phyloP scores from a whole-genome alignment of 2,797 vertebrate genomes.

The Tamandua tetradactyla region DNA sequence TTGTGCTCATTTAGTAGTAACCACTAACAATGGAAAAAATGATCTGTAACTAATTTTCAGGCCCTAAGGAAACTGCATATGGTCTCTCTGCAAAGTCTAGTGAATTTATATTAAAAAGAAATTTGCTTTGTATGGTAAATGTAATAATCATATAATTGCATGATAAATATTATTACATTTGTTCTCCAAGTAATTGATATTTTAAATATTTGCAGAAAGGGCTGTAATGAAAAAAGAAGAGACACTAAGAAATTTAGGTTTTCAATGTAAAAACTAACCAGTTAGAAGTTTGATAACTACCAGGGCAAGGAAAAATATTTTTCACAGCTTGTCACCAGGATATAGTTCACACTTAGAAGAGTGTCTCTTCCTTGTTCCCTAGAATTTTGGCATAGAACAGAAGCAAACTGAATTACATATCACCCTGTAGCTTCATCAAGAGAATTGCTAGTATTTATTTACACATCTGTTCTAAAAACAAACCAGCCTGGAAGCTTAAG shows the following conservation, averaged over 20 bases:
- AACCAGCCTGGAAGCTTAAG: background rate
- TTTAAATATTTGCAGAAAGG: constrained; percentile 26
- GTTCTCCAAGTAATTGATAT: constrained; percentile 7
- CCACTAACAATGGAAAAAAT: background rate
- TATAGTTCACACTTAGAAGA: background rate
- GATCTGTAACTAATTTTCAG: background rate
- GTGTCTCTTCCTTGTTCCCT: background rate
- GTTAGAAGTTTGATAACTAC: background rate
- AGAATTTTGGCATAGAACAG: background rate
- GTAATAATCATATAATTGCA: constrained; percentile 44
- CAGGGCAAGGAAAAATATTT: background rate
- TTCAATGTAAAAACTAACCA: background rate
- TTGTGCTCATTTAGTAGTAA: constrained; percentile 15
- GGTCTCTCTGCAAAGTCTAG: constrained; percentile 10
- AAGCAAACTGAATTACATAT: background rate
- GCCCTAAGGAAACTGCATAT: constrained; percentile 16
- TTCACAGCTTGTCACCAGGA: background rate
- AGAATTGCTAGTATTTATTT: constrained; percentile 52
- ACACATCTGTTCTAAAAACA: background rate
- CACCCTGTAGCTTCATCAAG: background rate
- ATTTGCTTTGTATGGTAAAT: constrained; percentile 20
- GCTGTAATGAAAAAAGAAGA: background rate
- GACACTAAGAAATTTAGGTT: background rate
- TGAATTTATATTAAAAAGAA: constrained; percentile 29
- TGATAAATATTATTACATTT: constrained; percentile 49